phyloP scores from a whole-genome alignment of 35 echinoderm and acorn worm species.

The Holothuria glaberrima region DNA sequence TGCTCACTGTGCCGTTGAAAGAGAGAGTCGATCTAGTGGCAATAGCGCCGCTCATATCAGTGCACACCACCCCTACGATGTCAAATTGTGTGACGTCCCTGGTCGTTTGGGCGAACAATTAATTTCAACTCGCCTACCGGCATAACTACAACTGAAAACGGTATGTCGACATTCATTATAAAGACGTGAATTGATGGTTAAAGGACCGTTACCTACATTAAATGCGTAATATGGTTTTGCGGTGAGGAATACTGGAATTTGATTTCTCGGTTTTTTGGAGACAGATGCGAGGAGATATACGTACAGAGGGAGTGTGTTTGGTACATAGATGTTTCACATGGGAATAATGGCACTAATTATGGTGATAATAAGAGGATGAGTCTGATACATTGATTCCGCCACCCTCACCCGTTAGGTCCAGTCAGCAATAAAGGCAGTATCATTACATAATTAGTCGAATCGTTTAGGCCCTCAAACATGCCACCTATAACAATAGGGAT shows the following conservation, averaged over 20 bases:
- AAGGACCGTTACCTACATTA: too few relatives aligned
- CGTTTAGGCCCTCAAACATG: conserved; percentile 48
- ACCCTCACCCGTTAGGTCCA: conserved; percentile 39
- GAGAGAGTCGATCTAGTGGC: conserved; percentile 28
- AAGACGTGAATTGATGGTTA: too few relatives aligned
- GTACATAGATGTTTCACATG: background rate
- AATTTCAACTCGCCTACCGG: too few relatives aligned
- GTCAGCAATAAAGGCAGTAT: conserved; percentile 23
- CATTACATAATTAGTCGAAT: conserved; percentile 56
- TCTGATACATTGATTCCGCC: conserved; percentile 15
- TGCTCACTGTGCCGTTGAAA: conserved; percentile 52
- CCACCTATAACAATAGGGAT: conserved; percentile 50
- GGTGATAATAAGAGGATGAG: conserved; percentile 15
- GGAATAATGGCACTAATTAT: conserved; percentile 45
- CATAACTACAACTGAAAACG: too few relatives aligned
- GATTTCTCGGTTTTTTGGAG: too few relatives aligned
- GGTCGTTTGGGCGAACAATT: too few relatives aligned
- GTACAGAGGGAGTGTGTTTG: conserved; percentile 34
- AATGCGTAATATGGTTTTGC: too few relatives aligned
- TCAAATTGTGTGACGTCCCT: too few relatives aligned
- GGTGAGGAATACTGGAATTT: too few relatives aligned
- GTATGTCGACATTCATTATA: too few relatives aligned
- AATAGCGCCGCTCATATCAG: conserved; percentile 22
- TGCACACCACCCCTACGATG: background rate
- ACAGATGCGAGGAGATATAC: background rate